These are phyloP conservation scores for Lemur catta DNA, from an alignment of 2,797 vertebrate species.

Conservation along the genomic window DNA sequence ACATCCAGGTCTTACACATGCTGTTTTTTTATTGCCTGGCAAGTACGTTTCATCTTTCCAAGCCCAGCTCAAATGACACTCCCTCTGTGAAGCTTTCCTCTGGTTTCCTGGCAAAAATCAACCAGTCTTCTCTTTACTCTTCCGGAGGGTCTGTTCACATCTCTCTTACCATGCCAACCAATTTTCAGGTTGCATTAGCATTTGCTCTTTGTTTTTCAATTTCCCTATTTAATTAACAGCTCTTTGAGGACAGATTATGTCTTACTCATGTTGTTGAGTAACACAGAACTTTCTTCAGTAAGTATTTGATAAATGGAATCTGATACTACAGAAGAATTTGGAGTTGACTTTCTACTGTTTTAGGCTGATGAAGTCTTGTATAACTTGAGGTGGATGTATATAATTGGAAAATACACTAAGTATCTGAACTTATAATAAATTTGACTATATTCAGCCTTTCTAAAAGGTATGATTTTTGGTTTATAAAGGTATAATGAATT, in stretches of 20 bases:
- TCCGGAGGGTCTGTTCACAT: rapidly evolving
- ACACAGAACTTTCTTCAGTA: neutral
- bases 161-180: neutral
- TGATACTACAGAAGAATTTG: neutral
- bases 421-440: neutral
- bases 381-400: neutral
- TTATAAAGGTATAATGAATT: neutral
- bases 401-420: neutral
- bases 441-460: neutral
- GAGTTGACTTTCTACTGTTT: neutral
- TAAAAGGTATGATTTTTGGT: neutral
- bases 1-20: neutral
- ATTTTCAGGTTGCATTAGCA: neutral
- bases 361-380: neutral
- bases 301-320: neutral
- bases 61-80: neutral
- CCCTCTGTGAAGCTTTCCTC: neutral
- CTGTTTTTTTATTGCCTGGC: neutral
- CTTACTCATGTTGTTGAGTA: neutral
- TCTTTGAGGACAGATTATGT: neutral
- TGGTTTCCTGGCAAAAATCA: neutral
- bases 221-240: neutral
- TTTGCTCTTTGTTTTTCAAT: neutral
- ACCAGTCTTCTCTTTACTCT: neutral
- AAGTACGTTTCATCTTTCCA: neutral